Base-by-base conservation (phyloP, 2,797 vertebrate species). In the Mareca strepera region DNA sequence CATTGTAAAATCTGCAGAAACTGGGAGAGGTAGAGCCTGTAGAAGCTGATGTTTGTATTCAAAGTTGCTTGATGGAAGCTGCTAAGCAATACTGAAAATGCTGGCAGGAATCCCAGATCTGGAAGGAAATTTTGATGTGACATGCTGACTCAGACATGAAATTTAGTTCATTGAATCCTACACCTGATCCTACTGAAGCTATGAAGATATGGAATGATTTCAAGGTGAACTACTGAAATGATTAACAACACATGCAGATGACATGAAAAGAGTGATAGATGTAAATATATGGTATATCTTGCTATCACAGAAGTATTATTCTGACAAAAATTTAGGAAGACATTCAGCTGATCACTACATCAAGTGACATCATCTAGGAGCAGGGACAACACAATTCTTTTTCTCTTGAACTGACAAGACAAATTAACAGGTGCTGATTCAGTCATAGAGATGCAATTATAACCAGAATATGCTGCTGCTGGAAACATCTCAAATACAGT, bases 51-150 rank as follows among this genome's bases (percentile, higher is more conserved):
- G 88, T 82, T 93, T 93, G 64, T 80, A 77, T 93, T 94, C 17
- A n/a, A 48, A 72, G 18, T 79, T 77, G 68, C 75, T 80, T 80
- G 93, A 90, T 77, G 56, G 92, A 94, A 96, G 86, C 92, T 93
- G 94, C 68, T 90, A 93, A 96, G 88, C 3, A 35, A 56, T 95
- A 88, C 63, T 93, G 86, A 90, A 92, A 93, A 59, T 56, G 59
- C 60, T 96, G 96, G 96, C 96, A 95, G 68, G 64, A 86, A 50
- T 94, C 96, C 95, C 92, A 80, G 92, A 94, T 70, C 90, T 88
- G 0, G 5, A 53, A 94, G 64, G 88, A 86, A 95, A 95, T 95
- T 96, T 94, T 88, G 83, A 68, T 86, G 68, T 83, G 83, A 68
- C 84, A 64, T 95, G 96, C 95, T 96, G 96, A 96, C 88, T 96